Percentiles rank a stretch among this genome's conserved stretches.
Conservation (phyloP, 2,888 invertebrate genomes). For the Watsonalla binaria region DNA sequence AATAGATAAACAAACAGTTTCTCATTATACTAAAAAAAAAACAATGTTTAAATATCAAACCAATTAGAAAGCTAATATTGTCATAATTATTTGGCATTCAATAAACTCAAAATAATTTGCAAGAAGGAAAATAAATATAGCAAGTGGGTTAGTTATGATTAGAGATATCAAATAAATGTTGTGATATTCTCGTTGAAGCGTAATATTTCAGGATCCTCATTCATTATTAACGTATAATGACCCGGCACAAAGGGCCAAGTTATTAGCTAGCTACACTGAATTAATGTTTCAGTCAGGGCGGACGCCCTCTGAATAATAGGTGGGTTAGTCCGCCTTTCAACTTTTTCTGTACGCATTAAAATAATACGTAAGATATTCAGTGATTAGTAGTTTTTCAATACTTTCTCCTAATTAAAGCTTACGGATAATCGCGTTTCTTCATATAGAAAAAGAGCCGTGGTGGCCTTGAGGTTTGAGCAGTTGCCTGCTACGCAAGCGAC, state of each 20-base stretch:
- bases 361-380: not conserved
- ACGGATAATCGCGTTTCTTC: too few relatives aligned
- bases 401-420: too few relatives aligned
- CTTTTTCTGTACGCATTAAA: not conserved
- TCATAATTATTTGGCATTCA: too few relatives aligned
- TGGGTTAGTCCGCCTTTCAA: not conserved
- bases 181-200: constrained; percentile 1
- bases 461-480: too few relatives aligned
- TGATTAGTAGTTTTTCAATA: too few relatives aligned
- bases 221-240: constrained; percentile 16
- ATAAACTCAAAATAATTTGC: too few relatives aligned
- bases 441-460: too few relatives aligned
- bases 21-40: too few relatives aligned
- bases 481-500: too few relatives aligned
- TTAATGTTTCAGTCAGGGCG: constrained; percentile 2
- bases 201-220: constrained; percentile 12
- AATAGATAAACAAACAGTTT: too few relatives aligned
- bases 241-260: constrained; percentile 5
- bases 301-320: constrained; percentile 1
- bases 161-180: constrained; percentile 13
- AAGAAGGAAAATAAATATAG: not conserved
- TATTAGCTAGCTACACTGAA: constrained; percentile 11
- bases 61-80: too few relatives aligned
- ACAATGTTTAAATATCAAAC: too few relatives aligned
- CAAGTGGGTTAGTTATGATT: constrained; percentile 9